These are phyloP conservation scores for Muntiacus reevesi DNA, from an alignment of 2,113 vertebrate genomes.

Conservation along the genomic window DNA sequence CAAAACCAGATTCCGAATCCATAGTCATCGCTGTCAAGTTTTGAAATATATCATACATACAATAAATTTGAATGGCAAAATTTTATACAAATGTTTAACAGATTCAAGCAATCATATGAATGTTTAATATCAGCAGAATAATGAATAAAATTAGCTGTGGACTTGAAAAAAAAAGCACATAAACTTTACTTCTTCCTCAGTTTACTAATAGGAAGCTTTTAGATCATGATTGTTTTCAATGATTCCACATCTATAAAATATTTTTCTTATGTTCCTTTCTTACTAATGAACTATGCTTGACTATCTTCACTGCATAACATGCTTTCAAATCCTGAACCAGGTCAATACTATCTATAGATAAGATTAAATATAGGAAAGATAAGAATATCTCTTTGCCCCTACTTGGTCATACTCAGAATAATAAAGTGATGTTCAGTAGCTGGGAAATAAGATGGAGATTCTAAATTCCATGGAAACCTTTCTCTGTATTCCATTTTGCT, in stretches of 20 bases:
- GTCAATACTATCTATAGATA: not conserved
- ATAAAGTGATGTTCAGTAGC: not conserved
- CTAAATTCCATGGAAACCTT: not conserved
- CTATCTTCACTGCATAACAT: not conserved
- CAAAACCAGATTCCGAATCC: conserved; percentile 32
- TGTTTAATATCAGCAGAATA: not conserved
- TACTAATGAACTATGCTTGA: not conserved
- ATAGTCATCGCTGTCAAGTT: not conserved
- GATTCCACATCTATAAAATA: not conserved
- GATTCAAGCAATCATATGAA: not conserved
- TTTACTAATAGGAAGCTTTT: not conserved
- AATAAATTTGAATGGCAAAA: not conserved
- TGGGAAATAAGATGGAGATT: not conserved
- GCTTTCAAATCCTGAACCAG: not conserved
- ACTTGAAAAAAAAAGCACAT: not conserved
- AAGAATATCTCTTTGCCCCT: not conserved
- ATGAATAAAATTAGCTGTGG: not conserved
- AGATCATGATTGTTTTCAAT: not conserved
- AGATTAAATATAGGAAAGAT: not conserved
- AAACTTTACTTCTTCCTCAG: not conserved
- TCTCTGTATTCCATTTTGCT: not conserved
- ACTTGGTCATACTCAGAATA: not conserved
- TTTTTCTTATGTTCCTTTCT: not conserved
- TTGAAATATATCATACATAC: not conserved
- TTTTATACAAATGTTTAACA: not conserved